A percentile compares a stretch with the other conserved stretches of the same genome.
Evolutionary conservation across 1,140 invertebrate species (phyloP).

Genomic region (Myzus persicae): DNA sequence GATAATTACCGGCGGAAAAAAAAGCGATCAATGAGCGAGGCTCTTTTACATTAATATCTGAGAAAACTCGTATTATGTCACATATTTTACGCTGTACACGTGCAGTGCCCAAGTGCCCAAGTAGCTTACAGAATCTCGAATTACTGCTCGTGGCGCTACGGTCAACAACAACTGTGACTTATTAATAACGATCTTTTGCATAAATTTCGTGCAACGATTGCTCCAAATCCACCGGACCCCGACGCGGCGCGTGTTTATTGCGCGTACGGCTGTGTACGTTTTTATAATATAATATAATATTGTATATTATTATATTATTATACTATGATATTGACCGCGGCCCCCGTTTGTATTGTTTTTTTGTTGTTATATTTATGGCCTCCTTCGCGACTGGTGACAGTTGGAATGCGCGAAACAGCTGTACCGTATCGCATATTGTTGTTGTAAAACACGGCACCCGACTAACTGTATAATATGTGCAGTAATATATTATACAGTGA

Average conservation of each 20-base stretch:
- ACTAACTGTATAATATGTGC: neutral
- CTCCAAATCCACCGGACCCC: neutral
- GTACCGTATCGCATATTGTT: constrained; percentile 3
- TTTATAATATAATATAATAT: neutral
- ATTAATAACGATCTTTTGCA: constrained; percentile 44
- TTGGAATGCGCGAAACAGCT: constrained; percentile 37
- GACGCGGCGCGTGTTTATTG: neutral
- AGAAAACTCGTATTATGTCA: neutral
- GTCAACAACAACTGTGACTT: neutral
- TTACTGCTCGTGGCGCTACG: too few relatives aligned
- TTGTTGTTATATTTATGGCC: constrained; percentile 1
- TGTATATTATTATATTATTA: neutral
- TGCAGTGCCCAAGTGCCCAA: too few relatives aligned
- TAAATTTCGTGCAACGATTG: constrained; percentile 29
- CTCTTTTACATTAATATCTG: neutral
- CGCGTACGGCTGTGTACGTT: neutral
- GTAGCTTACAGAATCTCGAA: neutral
- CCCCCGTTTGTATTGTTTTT: neutral
- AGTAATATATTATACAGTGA: neutral
- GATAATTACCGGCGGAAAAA: neutral
- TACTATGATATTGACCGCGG: neutral
- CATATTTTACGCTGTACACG: neutral
- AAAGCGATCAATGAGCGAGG: neutral
- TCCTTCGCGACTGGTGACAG: neutral
- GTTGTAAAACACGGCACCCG: neutral